Percentiles rank a stretch among this genome's conserved stretches.
These are phyloP conservation scores for Shinisaurus crocodilurus DNA, from an alignment of 2,113 vertebrate species.

Conservation along the genomic window DNA sequence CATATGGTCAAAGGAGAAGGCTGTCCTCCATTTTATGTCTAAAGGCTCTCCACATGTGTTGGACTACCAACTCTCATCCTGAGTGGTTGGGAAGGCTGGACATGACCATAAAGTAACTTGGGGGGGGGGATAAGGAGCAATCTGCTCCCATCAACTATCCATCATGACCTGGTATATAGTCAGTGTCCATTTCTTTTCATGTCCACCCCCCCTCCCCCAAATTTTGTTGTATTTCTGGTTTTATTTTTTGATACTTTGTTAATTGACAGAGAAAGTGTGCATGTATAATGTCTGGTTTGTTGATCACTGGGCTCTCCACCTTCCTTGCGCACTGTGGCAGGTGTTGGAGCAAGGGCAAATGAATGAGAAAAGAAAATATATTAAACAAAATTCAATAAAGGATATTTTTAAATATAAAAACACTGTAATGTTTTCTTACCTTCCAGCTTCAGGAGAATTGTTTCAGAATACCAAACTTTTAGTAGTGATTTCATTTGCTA, in stretches of 20 bases:
- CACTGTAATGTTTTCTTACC: conserved; percentile 65
- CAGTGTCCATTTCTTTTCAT: conserved; percentile 36
- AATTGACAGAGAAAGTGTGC: conserved; percentile 47
- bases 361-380: conserved; percentile 47
- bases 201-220: conserved; percentile 33
- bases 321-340: conserved; percentile 29
- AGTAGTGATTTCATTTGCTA: conserved; percentile 62
- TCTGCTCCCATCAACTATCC: conserved; percentile 19
- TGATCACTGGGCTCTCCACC: conserved; percentile 49
- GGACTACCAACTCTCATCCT: background rate
- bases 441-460: conserved; percentile 19
- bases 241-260: conserved; percentile 66
- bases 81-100: background rate
- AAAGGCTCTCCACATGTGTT: background rate
- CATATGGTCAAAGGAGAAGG: background rate
- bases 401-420: conserved; percentile 47
- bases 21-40: background rate
- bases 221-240: conserved; percentile 59
- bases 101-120: background rate
- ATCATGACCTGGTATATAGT: conserved; percentile 31
- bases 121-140: conserved; percentile 12
- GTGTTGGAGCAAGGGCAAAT: conserved; percentile 22
- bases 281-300: conserved; percentile 65
- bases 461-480: conserved; percentile 58
- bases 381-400: conserved; percentile 35